Percentiles rank a stretch among this genome's conserved stretches.
Evolutionary conservation across 1,140 invertebrate genomes (phyloP).

Genomic region (Acromyrmex heyeri): DNA sequence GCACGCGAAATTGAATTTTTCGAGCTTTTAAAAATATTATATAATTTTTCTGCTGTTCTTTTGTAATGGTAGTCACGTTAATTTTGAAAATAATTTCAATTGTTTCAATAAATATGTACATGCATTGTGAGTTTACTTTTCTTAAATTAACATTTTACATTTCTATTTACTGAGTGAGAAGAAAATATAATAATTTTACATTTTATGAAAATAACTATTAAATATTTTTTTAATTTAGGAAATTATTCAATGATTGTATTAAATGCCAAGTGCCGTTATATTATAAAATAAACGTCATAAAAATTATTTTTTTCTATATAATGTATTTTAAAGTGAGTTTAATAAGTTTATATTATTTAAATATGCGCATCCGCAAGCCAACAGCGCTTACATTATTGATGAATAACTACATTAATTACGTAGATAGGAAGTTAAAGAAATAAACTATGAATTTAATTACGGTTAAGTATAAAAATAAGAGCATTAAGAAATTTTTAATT

Average conservation of each 20-base stretch:
- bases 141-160: slow-evolving; percentile 3
- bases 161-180: not conserved
- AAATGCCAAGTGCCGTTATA: not conserved
- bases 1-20: slow-evolving; percentile 69
- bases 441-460: slow-evolving; percentile 15
- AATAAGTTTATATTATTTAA: slow-evolving; percentile 14
- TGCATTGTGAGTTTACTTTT: not conserved
- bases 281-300: slow-evolving; percentile 4
- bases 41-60: not conserved
- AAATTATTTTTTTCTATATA: slow-evolving; percentile 40
- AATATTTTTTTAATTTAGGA: not conserved
- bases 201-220: not conserved
- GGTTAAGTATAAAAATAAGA: not conserved
- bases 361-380: slow-evolving; percentile 70
- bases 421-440: slow-evolving; percentile 71
- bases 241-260: not conserved
- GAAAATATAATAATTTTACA: slow-evolving; percentile 20
- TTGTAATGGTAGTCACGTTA: not conserved
- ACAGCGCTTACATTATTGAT: slow-evolving; percentile 78
- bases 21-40: slow-evolving; percentile 37
- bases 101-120: slow-evolving; percentile 13
- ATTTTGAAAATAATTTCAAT: slow-evolving; percentile 9
- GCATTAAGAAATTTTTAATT: slow-evolving; percentile 2
- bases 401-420: slow-evolving; percentile 82
- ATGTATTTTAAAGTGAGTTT: slow-evolving; percentile 20